Conservation (phyloP, 2,888 invertebrate genomes). For the Cepaea hortensis region DNA sequence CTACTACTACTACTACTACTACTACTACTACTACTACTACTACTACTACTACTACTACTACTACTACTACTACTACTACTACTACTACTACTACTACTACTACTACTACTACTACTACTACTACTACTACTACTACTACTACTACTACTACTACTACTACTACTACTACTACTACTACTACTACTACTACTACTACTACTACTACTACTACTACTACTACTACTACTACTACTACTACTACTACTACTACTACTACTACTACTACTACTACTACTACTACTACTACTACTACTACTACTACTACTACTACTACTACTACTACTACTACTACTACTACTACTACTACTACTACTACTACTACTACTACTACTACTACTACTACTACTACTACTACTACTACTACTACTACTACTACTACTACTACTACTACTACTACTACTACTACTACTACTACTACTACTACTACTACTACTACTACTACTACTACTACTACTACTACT, state of each 20-base stretch:
- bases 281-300: neutral
- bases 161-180: slow-evolving; percentile 16
- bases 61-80: slow-evolving; percentile 16
- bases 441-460: slow-evolving; percentile 8
- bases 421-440: slow-evolving; percentile 17
- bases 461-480: slow-evolving; percentile 19
- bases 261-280: neutral
- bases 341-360: slow-evolving; percentile 20
- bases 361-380: slow-evolving; percentile 22
- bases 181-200: slow-evolving; percentile 10
- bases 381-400: slow-evolving; percentile 13
- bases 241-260: neutral
- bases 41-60: slow-evolving; percentile 26
- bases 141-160: neutral
- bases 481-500: slow-evolving; percentile 19
- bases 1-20: slow-evolving; percentile 25
- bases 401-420: slow-evolving; percentile 16
- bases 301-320: slow-evolving; percentile 10
- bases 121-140: slow-evolving; percentile 22
- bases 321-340: slow-evolving; percentile 15
- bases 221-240: neutral
- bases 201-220: neutral
- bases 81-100: slow-evolving; percentile 10
- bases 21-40: neutral
- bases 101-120: slow-evolving; percentile 18